Evolutionary conservation across 2,888 invertebrate genomes (phyloP), one percentile per base, ranked within the genome.

Genomic region (Byasa hedistus): DNA sequence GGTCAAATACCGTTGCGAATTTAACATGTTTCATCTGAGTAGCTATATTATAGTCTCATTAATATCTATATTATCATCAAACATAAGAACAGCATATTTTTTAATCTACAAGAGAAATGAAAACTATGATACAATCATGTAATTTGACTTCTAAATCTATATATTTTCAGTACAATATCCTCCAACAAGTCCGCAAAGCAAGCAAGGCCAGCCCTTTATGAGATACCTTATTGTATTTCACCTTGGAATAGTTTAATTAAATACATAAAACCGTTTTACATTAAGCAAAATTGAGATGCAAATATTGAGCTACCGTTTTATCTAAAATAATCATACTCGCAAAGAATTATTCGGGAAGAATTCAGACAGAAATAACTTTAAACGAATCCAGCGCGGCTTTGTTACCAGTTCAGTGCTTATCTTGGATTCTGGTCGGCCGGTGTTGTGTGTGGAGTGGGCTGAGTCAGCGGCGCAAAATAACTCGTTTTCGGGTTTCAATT

Each of bases 191-290:
- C 76, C 80, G 75, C 77, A 78, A 82, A 82, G 83, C 83, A 83
- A 83, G 83, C 88, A 89, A 89, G 89, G 89, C 82, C 84, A 80
- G 77, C 85, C 89, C 88, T 89, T 86, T 84, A 85, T 85, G 79
- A 81, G 81, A 86, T 89, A 82, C 91, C 89, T 88, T 87, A 86
- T 85, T 88, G 85, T 79, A 83, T 73, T 48, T 89, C 80, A 84
- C 89, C 90, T 90, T 91, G 91, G 83, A 90, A 90, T 89, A 88
- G 87, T 87, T 88, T 86, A 84, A 87, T 85, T 86, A 88, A 88
- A 79, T 81, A 76, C 75, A 73, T 72, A 75, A 80, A 83, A 79
- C 84, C 86, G 84, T 86, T 84, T 85, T 77, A 82, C 81, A 81
- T 80, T 81, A 79, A 78, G 79, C 76, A 77, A 76, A 80, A 78